Conservation (phyloP, 2,888 invertebrate genomes). For the Catocala nupta region DNA sequence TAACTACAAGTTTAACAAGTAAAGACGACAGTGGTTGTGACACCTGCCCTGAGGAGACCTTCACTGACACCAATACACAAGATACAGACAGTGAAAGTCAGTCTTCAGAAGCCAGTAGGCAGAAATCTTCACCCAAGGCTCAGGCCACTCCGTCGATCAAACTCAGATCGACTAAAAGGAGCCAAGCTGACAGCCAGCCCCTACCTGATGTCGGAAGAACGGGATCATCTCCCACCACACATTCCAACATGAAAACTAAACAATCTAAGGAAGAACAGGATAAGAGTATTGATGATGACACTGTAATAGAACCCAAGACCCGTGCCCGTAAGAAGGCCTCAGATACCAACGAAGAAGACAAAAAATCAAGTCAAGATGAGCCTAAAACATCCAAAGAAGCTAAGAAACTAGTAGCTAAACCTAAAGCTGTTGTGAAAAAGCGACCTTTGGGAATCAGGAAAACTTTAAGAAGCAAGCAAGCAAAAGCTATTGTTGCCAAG, state of each 20-base stretch:
- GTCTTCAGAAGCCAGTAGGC: slow-evolving; percentile 30
- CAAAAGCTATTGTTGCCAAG: slow-evolving; percentile 70
- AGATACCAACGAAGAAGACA: slow-evolving; percentile 76
- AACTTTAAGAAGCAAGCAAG: slow-evolving; percentile 73
- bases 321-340: slow-evolving; percentile 83
- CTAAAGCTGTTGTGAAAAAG: slow-evolving; percentile 79
- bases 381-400: slow-evolving; percentile 80
- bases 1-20: slow-evolving; percentile 32
- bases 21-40: slow-evolving; percentile 56
- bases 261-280: slow-evolving; percentile 81
- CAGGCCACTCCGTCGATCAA: slow-evolving; percentile 54
- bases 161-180: slow-evolving; percentile 58
- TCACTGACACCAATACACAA: slow-evolving; percentile 37
- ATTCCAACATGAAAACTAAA: slow-evolving; percentile 87
- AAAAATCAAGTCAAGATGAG: slow-evolving; percentile 77
- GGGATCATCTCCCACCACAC: slow-evolving; percentile 78
- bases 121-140: slow-evolving; percentile 33
- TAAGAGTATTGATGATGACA: slow-evolving; percentile 80
- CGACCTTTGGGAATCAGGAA: slow-evolving; percentile 82
- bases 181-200: slow-evolving; percentile 61
- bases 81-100: slow-evolving; percentile 44
- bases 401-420: slow-evolving; percentile 74
- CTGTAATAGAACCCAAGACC: slow-evolving; percentile 80
- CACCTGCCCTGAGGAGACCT: slow-evolving; percentile 50
- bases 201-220: slow-evolving; percentile 84